These are phyloP conservation scores for Platygyra sinensis DNA, from an alignment of 64 coral and sea anemone species.

Conservation along the genomic window DNA sequence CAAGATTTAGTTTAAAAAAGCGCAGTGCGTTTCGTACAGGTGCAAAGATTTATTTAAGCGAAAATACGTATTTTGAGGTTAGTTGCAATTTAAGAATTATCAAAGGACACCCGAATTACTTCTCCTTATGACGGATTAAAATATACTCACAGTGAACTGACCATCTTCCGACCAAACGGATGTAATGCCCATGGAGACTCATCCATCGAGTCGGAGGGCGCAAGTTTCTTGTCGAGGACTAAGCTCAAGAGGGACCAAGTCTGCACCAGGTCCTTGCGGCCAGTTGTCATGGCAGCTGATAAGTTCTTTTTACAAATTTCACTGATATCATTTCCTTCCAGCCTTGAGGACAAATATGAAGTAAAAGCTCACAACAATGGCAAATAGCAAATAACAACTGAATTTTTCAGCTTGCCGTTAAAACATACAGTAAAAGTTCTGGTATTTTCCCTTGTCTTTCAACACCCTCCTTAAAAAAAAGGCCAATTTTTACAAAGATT, in stretches of 20 bases:
- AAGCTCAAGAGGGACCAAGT: constrained; percentile 92
- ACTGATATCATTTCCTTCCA: constrained; percentile 74
- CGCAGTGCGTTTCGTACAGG: too few relatives aligned
- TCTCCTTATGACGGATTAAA: too few relatives aligned
- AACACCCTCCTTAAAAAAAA: too few relatives aligned
- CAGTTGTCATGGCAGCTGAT: constrained; percentile 72
- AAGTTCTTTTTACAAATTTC: constrained; percentile 95
- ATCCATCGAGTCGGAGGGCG: constrained; percentile 64
- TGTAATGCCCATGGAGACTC: constrained; percentile 94
- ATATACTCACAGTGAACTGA: constrained; percentile 88
- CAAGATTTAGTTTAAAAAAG: too few relatives aligned
- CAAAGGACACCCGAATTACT: too few relatives aligned
- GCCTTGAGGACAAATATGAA: constrained; percentile 22
- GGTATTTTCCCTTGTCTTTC: too few relatives aligned
- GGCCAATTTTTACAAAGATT: too few relatives aligned
- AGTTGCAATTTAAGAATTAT: too few relatives aligned
- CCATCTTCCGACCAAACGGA: constrained; percentile 85
- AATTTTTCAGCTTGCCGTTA: too few relatives aligned
- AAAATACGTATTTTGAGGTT: too few relatives aligned
- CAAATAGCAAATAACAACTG: neutral
- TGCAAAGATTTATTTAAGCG: too few relatives aligned
- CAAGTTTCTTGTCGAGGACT: constrained; percentile 79
- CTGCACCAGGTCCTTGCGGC: constrained; percentile 90
- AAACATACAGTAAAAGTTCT: too few relatives aligned
- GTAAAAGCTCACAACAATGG: neutral